A percentile compares a stretch with the other conserved stretches of the same genome.
These are phyloP conservation scores for Pterophyllum scalare DNA, from an alignment of 2,113 vertebrate genomes.

Conservation along the genomic window DNA sequence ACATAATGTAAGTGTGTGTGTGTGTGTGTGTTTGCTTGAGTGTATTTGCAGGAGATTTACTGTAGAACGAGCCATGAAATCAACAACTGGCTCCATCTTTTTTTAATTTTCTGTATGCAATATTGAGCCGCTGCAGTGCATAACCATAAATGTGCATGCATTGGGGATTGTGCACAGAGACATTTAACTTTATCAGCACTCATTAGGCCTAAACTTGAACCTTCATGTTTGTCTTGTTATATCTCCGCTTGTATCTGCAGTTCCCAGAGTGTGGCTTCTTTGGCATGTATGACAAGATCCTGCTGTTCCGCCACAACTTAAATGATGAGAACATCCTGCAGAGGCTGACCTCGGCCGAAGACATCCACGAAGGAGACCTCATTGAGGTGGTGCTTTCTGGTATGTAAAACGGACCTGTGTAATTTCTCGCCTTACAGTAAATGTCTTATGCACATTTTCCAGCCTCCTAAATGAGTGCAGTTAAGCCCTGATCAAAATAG, in stretches of 20 bases:
- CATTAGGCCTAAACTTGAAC: background rate
- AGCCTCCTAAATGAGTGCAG: background rate
- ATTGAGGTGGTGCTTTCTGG: conserved; percentile 97
- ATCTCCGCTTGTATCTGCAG: conserved; percentile 77
- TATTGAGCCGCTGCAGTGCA: background rate
- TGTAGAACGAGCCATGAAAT: background rate
- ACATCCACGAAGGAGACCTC: conserved; percentile 96
- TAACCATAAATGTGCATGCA: background rate
- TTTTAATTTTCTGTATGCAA: background rate
- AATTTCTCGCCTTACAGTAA: background rate
- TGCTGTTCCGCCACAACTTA: conserved; percentile 96
- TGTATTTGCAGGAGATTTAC: background rate
- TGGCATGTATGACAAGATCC: conserved; percentile 99
- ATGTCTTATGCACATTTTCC: background rate
- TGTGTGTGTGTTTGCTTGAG: background rate
- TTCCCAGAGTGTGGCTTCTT: conserved; percentile 99
- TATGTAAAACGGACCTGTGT: conserved; percentile 60
- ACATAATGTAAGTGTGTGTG: background rate
- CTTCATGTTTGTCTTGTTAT: background rate
- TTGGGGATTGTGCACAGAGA: background rate
- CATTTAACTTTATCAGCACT: background rate
- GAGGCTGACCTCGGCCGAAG: conserved; percentile 92
- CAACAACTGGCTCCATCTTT: background rate
- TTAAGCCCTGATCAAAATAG: background rate
- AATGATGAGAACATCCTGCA: conserved; percentile 98